A percentile compares a stretch with the other conserved stretches of the same genome.
Conservation (phyloP, 2,888 invertebrate genomes). For the Hypselothyrea guttata region DNA sequence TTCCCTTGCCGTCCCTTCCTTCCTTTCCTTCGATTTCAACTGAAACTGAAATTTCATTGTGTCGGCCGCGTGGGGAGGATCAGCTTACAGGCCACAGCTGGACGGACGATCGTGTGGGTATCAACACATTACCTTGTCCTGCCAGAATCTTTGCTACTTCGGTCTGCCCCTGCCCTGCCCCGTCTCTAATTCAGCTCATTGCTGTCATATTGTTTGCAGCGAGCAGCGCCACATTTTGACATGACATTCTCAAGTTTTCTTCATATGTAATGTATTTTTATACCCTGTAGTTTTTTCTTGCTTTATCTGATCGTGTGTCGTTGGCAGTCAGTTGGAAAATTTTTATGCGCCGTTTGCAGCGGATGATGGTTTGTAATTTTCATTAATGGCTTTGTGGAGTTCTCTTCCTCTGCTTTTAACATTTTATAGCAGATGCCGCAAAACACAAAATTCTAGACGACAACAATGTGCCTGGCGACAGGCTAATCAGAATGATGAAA, state of each 20-base stretch:
- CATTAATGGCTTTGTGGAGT: constrained; percentile 48
- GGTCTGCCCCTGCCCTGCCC: background rate
- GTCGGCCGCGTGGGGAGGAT: constrained; percentile 44
- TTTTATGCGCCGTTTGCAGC: constrained; percentile 30
- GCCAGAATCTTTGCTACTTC: background rate
- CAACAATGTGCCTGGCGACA: constrained; percentile 38
- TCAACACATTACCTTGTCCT: constrained; percentile 28
- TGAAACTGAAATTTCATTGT: constrained; percentile 61
- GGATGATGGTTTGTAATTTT: constrained; percentile 55
- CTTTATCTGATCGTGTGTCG: constrained; percentile 68
- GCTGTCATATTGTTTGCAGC: constrained; percentile 53
- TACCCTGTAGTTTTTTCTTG: constrained; percentile 2
- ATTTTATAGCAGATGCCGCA: constrained; percentile 59
- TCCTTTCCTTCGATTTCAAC: constrained; percentile 45
- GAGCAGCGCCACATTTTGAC: constrained; percentile 68
- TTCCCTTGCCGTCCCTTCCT: constrained; percentile 62
- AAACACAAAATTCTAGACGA: constrained; percentile 44
- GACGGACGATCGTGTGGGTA: constrained; percentile 33
- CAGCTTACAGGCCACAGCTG: constrained; percentile 41
- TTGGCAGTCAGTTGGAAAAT: constrained; percentile 70
- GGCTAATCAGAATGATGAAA: constrained; percentile 71
- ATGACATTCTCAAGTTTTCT: constrained; percentile 58
- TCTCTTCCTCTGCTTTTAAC: constrained; percentile 17
- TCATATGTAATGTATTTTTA: constrained; percentile 2
- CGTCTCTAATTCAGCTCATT: constrained; percentile 15